Percentiles rank a stretch among this genome's conserved stretches.
phyloP scores from a whole-genome alignment of 1,140 invertebrate species.

The Acromyrmex echinatior region DNA sequence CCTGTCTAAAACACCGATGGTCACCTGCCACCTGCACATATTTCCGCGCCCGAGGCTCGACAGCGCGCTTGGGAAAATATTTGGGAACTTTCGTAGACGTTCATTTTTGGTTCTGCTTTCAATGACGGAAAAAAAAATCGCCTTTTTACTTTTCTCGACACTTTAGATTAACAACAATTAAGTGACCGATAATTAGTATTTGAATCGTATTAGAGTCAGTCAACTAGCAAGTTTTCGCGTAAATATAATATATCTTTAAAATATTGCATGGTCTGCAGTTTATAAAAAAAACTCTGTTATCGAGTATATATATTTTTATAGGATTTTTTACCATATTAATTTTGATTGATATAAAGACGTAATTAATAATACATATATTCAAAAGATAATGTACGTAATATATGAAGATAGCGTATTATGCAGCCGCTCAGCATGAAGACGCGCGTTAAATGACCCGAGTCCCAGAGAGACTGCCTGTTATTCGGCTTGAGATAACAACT shows the following conservation, averaged over 20 bases:
- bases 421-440: background rate
- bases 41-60: conserved; percentile 59
- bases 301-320: background rate
- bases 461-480: conserved; percentile 71
- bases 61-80: conserved; percentile 68
- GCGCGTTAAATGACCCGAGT: conserved; percentile 60
- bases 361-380: conserved; percentile 1
- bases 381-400: background rate
- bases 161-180: conserved; percentile 27
- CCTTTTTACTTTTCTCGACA: conserved; percentile 1
- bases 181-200: background rate
- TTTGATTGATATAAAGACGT: background rate
- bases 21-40: conserved; percentile 76
- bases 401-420: conserved; percentile 14
- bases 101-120: conserved; percentile 19
- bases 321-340: background rate
- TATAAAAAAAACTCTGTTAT: background rate
- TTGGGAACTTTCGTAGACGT: conserved; percentile 64
- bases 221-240: background rate
- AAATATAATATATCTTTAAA: background rate
- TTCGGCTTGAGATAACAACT: conserved; percentile 84
- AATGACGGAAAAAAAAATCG: background rate
- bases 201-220: background rate
- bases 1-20: conserved; percentile 73
- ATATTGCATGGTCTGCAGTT: background rate